Percentiles rank a stretch among this genome's conserved stretches.
These are phyloP conservation scores for Cloeon dipterum DNA, from an alignment of 2,888 invertebrate genomes.

Conservation along the genomic window DNA sequence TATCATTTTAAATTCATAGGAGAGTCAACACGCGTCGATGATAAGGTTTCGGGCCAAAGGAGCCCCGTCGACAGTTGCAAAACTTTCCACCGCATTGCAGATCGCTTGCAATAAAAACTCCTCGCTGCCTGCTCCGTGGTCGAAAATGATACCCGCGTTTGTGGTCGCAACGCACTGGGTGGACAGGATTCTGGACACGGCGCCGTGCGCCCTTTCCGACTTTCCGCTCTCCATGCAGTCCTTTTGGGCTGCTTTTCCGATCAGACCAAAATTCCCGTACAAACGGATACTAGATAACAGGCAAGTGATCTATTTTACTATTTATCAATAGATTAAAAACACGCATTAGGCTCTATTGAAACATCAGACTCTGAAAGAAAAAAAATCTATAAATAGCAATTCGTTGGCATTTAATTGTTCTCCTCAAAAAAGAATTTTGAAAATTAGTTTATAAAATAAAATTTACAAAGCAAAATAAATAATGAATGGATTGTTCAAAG, in stretches of 20 bases:
- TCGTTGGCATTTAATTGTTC: too few species aligned
- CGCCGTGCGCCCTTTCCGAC: neutral
- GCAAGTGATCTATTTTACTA: too few species aligned
- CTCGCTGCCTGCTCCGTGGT: neutral
- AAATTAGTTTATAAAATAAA: too few species aligned
- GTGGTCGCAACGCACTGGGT: neutral
- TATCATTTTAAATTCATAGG: neutral
- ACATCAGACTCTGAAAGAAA: too few species aligned
- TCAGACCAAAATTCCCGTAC: neutral
- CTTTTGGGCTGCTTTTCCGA: neutral
- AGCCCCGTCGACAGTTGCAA: neutral
- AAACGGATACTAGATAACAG: too few species aligned
- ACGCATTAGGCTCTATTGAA: too few species aligned
- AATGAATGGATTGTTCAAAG: too few species aligned
- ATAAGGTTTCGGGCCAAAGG: neutral
- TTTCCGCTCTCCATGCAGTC: neutral
- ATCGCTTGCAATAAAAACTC: neutral
- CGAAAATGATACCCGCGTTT: neutral
- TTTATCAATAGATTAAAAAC: too few species aligned
- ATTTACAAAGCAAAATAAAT: too few species aligned
- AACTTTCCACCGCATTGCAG: neutral
- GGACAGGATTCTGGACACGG: neutral
- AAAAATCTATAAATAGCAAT: too few species aligned
- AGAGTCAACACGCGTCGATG: neutral
- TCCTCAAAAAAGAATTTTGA: too few species aligned